Evolutionary conservation across 2,888 invertebrate species (phyloP).

Genomic region (Ommatoiulus sabulosus): DNA sequence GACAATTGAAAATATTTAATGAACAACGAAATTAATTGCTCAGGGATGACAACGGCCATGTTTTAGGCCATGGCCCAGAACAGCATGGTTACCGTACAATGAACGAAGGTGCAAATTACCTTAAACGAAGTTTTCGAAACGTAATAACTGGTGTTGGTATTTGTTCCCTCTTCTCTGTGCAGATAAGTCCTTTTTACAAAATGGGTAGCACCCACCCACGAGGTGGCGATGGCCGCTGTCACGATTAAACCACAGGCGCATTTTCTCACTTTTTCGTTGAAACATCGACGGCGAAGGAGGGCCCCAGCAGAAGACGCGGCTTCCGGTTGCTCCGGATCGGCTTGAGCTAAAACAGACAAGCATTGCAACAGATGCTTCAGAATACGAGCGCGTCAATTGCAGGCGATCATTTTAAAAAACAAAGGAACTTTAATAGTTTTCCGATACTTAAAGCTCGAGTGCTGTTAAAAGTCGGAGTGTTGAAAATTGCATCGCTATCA

Average conservation of each 20-base stretch:
- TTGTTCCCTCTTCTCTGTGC: constrained; percentile 52
- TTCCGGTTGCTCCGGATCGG: constrained; percentile 25
- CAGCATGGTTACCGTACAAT: too few relatives aligned
- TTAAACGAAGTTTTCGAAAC: constrained; percentile 47
- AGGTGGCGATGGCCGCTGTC: constrained; percentile 85
- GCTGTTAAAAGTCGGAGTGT: background rate
- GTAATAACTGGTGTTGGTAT: constrained; percentile 30
- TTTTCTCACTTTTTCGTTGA: constrained; percentile 68
- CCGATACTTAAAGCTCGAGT: background rate
- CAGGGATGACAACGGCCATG: too few relatives aligned
- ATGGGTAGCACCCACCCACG: constrained; percentile 94
- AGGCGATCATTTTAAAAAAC: background rate
- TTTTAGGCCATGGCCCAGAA: too few relatives aligned
- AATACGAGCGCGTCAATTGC: background rate
- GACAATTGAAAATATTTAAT: too few relatives aligned
- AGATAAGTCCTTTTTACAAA: constrained; percentile 88
- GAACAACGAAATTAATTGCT: too few relatives aligned
- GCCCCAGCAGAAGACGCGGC: background rate
- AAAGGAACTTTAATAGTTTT: constrained; percentile 15
- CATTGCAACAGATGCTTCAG: constrained; percentile 20
- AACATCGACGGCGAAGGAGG: constrained; percentile 52
- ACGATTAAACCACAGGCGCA: constrained; percentile 91
- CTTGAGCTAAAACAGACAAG: constrained; percentile 25
- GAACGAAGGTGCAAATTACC: background rate
- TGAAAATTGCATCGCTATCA: background rate